Conservation (phyloP, 2,888 invertebrate genomes). For the Agrochola lychnidis region DNA sequence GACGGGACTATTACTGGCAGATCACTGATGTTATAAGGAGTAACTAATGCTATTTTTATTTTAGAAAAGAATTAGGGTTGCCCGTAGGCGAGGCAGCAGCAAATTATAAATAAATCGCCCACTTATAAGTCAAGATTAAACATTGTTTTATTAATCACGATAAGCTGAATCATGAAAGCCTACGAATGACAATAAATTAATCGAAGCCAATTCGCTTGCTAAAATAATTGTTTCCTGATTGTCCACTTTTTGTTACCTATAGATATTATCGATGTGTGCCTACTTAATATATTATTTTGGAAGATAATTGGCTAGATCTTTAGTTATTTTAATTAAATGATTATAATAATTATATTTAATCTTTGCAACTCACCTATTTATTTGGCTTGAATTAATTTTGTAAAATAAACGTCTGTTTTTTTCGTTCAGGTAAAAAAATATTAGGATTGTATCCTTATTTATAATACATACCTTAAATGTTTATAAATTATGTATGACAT, state of each 20-base stretch:
- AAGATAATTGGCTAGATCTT: conserved; percentile 17
- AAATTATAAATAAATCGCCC: conserved; percentile 5
- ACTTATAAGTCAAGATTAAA: not conserved
- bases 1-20: too few relatives aligned
- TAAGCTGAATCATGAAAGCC: conserved; percentile 43
- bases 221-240: conserved; percentile 58
- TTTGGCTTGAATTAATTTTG: conserved; percentile 11
- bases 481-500: not conserved
- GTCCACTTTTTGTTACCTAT: conserved; percentile 44
- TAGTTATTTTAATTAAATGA: conserved; percentile 42
- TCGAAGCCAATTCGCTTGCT: conserved; percentile 30
- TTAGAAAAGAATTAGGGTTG: too few relatives aligned
- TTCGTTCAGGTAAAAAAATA: not conserved
- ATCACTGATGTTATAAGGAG: too few relatives aligned
- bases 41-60: too few relatives aligned
- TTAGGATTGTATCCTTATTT: not conserved
- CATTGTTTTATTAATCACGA: conserved; percentile 37
- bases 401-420: not conserved
- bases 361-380: not conserved
- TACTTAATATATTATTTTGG: conserved; percentile 17
- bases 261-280: conserved; percentile 36
- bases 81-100: too few relatives aligned
- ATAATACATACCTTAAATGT: not conserved
- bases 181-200: conserved; percentile 51
- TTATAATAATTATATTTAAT: conserved; percentile 30